Evolutionary conservation across 2,888 invertebrate species (phyloP).

Genomic region (Drosophila neonasuta): DNA sequence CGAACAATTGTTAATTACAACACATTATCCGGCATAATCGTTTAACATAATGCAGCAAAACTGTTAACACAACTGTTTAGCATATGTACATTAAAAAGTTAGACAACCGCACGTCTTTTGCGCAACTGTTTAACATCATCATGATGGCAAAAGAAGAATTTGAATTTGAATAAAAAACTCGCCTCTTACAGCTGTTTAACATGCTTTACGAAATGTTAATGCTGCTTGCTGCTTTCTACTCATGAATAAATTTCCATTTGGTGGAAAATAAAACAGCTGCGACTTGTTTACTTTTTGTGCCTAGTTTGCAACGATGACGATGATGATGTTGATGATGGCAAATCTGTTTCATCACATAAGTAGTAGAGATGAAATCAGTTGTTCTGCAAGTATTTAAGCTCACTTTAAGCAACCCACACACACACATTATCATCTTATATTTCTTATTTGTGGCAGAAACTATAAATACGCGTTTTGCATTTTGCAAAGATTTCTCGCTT

Average conservation of each 20-base stretch:
- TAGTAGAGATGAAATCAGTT: too few species aligned
- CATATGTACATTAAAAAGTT: background rate
- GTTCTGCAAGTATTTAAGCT: background rate
- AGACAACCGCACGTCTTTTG: conserved; percentile 2
- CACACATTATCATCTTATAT: background rate
- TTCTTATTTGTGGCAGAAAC: too few species aligned
- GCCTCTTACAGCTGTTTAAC: background rate
- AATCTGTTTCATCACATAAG: background rate
- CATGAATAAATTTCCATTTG: conserved; percentile 24
- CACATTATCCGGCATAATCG: background rate
- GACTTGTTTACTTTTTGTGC: conserved; percentile 1
- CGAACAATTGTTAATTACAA: background rate
- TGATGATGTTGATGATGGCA: background rate
- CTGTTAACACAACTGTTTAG: background rate
- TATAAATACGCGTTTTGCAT: too few species aligned
- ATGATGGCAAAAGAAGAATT: background rate
- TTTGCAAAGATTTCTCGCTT: too few species aligned
- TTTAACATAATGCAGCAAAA: background rate
- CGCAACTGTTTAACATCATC: background rate
- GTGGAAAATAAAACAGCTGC: conserved; percentile 12
- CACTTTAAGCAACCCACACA: background rate
- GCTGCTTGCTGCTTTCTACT: background rate
- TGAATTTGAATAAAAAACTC: conserved; percentile 10
- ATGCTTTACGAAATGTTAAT: conserved; percentile 9
- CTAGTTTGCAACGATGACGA: background rate